Base-by-base conservation (phyloP, 2,113 vertebrate genomes). In the Syngnathoides biaculeatus region DNA sequence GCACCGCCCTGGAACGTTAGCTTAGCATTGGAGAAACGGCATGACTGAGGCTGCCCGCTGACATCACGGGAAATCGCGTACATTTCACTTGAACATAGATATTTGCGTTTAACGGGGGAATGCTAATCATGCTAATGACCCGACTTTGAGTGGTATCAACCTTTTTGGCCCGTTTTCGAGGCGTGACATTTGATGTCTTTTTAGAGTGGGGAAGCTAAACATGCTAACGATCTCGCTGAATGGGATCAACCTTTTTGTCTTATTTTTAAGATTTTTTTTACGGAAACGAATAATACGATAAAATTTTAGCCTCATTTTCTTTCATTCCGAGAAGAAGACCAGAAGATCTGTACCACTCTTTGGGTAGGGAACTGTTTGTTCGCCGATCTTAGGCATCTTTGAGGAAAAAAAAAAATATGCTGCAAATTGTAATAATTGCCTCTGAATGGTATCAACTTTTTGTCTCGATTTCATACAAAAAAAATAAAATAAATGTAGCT, bases 1-100 rank as follows among this genome's bases (percentile, higher is more conserved):
- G 65, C 30, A 35, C 1, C 27, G n/a, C 59, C 65, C 7, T 64
- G 12, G 45, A 20, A 26, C 20, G 50, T 59, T 73, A 67, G 56
- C 67, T 0, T 72, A 66, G 64, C 71, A 57, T 62, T 67, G 69
- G 59, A 62, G 26, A 58, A 65, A 64, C 10, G 5, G 39, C 22
- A 17, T 24, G 24, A 61, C 1, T 62, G 10, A 11, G 67, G 19
- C n/a, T n/a, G n/a, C n/a, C n/a, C n/a, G n/a, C n/a, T n/a, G n/a
- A n/a, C n/a, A n/a, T n/a, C n/a, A n/a, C n/a, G n/a, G n/a, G n/a
- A n/a, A n/a, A n/a, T n/a, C n/a, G n/a, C n/a, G n/a, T n/a, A n/a
- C n/a, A n/a, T n/a, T n/a, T n/a, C n/a, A n/a, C n/a, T n/a, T n/a
- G n/a, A n/a, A n/a, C n/a, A n/a, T n/a, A n/a, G n/a, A n/a, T n/a